These are phyloP conservation scores for Alligator mississippiensis DNA, from an alignment of 2,113 vertebrate species.

Conservation along the genomic window DNA sequence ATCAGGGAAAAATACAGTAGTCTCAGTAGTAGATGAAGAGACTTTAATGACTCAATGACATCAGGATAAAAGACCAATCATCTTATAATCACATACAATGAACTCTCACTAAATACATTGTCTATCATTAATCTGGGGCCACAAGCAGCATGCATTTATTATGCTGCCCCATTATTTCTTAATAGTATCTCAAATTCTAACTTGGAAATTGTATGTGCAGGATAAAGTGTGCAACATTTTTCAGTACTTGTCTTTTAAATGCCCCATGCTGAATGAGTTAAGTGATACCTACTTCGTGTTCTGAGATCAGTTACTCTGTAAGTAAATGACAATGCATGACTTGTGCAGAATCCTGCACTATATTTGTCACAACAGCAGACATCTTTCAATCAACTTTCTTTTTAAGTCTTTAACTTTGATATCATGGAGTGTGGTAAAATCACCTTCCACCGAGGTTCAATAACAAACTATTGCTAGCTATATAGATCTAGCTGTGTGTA, in stretches of 20 bases:
- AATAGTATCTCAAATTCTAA: not conserved
- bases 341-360: not conserved
- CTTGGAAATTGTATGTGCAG: not conserved
- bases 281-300: not conserved
- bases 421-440: not conserved
- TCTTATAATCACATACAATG: no score
- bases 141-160: no score
- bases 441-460: not conserved
- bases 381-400: not conserved
- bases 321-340: not conserved
- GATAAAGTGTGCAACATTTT: not conserved
- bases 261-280: accelerated
- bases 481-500: not conserved
- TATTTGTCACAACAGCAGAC: not conserved
- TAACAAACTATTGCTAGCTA: not conserved
- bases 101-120: no score
- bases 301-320: not conserved
- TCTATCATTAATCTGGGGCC: no score
- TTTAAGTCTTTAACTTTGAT: not conserved
- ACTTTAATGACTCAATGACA: not conserved
- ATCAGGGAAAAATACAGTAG: not conserved
- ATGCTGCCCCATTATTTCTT: not conserved
- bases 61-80: no score
- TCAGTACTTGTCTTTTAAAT: not conserved
- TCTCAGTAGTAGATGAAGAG: not conserved